phyloP scores from a whole-genome alignment of 2,888 invertebrate genomes.

The Atrina japonica region DNA sequence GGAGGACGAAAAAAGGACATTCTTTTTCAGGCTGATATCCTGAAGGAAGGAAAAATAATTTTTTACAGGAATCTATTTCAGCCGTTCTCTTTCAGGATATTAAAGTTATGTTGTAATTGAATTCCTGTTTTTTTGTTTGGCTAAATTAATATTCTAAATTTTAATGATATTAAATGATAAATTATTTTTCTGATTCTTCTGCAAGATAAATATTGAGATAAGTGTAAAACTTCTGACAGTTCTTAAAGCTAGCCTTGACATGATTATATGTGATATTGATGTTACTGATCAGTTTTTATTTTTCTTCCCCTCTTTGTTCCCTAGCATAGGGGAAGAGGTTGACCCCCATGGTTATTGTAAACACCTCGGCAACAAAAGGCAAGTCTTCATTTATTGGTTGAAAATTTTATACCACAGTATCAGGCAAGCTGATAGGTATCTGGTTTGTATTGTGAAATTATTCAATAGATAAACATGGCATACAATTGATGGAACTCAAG shows the following conservation, averaged over 20 bases:
- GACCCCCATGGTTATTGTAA: conserved; percentile 58
- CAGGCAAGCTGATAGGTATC: too few species aligned
- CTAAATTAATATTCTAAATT: conserved; percentile 6
- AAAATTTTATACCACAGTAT: background rate
- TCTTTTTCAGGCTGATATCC: conserved; percentile 44
- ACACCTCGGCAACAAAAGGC: conserved; percentile 44
- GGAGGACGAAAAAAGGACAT: conserved; percentile 9
- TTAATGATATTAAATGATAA: conserved; percentile 10
- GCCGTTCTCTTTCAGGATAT: conserved; percentile 44
- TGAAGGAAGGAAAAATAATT: conserved; percentile 19
- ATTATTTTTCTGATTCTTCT: background rate
- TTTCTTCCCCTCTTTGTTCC: conserved; percentile 82
- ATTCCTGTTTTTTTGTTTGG: conserved; percentile 9
- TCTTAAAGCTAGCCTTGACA: conserved; percentile 15
- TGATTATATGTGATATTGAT: conserved; percentile 35
- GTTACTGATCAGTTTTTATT: conserved; percentile 75
- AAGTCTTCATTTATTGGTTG: conserved; percentile 34
- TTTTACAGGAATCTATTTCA: conserved; percentile 60
- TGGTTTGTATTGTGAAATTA: too few species aligned
- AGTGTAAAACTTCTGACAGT: conserved; percentile 27
- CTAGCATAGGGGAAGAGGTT: conserved; percentile 82
- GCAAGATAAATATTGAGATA: background rate
- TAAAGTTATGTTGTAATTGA: conserved; percentile 5
- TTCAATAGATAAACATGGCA: too few species aligned
- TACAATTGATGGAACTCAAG: too few species aligned